Evolutionary conservation across 1,140 invertebrate genomes (phyloP).

Genomic region (Euura saliciscinereae): DNA sequence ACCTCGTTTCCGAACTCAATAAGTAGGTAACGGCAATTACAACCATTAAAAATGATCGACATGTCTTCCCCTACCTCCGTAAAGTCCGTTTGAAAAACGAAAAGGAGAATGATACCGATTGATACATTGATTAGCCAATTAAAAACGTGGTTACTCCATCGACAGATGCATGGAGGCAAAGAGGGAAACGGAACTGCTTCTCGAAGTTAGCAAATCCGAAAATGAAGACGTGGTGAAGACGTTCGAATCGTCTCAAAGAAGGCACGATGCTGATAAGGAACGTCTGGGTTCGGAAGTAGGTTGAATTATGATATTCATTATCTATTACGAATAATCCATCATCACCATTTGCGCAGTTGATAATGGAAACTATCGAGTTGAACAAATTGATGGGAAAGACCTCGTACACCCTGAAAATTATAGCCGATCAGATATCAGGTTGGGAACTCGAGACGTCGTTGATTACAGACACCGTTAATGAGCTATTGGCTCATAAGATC

Average conservation of each 20-base stretch:
- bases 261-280: conserved; percentile 34
- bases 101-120: too few species aligned
- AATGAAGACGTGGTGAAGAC: conserved; percentile 34
- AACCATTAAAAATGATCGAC: background rate
- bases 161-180: conserved; percentile 35
- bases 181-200: conserved; percentile 29
- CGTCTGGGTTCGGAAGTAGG: conserved; percentile 35
- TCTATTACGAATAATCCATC: background rate
- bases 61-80: background rate
- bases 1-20: conserved; percentile 36
- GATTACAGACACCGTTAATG: conserved; percentile 36
- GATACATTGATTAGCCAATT: too few species aligned
- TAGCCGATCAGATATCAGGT: conserved; percentile 35
- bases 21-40: conserved; percentile 28
- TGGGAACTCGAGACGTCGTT: conserved; percentile 42
- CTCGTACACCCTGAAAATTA: conserved; percentile 33
- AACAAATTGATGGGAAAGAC: conserved; percentile 35
- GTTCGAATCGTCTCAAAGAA: conserved; percentile 25
- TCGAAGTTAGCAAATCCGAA: conserved; percentile 30
- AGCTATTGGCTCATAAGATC: conserved; percentile 40
- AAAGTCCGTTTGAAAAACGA: too few species aligned
- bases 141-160: background rate
- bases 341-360: conserved; percentile 29
- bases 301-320: background rate
- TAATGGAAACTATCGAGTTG: conserved; percentile 23